Conservation (phyloP, 1,140 invertebrate genomes). For the Camponotus vicinus region DNA sequence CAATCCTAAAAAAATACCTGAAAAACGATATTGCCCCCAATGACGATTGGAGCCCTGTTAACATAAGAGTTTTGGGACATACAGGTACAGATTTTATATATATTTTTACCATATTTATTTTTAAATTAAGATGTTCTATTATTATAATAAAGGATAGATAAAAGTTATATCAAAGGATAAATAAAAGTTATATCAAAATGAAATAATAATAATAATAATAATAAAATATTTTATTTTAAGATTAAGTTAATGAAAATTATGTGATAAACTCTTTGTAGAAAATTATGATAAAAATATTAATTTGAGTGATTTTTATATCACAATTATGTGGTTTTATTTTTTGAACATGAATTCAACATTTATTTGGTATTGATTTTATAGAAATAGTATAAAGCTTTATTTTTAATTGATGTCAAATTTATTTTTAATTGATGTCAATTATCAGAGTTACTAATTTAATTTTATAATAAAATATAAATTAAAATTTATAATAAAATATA, state of each 20-base stretch:
- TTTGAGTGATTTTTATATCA: no score
- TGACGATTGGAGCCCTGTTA: not conserved
- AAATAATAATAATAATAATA: no score
- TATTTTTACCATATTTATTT: not conserved
- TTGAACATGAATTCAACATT: not conserved
- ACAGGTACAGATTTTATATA: not conserved
- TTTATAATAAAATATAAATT: not conserved
- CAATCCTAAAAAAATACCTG: not conserved
- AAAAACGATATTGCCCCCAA: not conserved
- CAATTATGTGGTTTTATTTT: not conserved
- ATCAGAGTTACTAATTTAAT: not conserved
- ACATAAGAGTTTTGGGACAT: conserved; percentile 18
- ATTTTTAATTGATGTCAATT: not conserved
- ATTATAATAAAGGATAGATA: not conserved
- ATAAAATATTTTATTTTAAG: no score
- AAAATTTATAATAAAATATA: no score
- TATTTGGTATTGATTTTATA: not conserved
- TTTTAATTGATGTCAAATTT: not conserved
- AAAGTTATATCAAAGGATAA: no score
- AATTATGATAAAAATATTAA: no score
- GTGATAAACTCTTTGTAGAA: no score
- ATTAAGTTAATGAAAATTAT: no score
- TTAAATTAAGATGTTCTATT: conserved; percentile 3
- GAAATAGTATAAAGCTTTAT: not conserved
- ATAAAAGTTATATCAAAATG: not conserved